Percentiles rank a stretch among this genome's conserved stretches.
phyloP scores from a whole-genome alignment of 2,888 invertebrate species.

The Clepsis dumicolana region DNA sequence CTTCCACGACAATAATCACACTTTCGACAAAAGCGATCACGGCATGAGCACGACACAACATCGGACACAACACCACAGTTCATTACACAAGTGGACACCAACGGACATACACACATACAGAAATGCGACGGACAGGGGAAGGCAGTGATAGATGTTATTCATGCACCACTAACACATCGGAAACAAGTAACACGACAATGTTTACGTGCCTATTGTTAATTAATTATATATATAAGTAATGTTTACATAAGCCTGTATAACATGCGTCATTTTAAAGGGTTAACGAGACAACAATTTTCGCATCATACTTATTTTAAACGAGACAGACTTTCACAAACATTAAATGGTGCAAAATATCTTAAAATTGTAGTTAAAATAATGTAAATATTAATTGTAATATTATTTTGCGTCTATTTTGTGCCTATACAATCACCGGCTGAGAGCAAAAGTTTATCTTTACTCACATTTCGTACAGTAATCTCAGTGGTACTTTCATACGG shows the following conservation, averaged over 20 bases:
- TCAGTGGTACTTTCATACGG: background rate
- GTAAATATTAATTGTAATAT: conserved; percentile 5
- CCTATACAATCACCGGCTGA: conserved; percentile 2
- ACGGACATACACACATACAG: conserved; percentile 55
- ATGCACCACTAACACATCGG: conserved; percentile 79
- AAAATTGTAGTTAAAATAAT: conserved; percentile 1
- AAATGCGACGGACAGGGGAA: conserved; percentile 51
- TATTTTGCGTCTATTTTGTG: background rate
- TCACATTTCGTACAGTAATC: background rate
- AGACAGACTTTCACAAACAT: conserved; percentile 29
- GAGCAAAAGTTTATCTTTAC: background rate
- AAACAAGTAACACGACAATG: conserved; percentile 45
- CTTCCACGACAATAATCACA: conserved; percentile 41
- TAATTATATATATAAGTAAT: conserved; percentile 41
- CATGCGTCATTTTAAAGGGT: background rate
- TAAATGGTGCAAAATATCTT: conserved; percentile 25
- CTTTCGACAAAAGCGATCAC: conserved; percentile 77
- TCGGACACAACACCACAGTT: conserved; percentile 80
- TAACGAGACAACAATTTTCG: background rate
- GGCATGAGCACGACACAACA: conserved; percentile 57
- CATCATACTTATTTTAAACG: conserved; percentile 9
- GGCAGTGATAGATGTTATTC: conserved; percentile 84
- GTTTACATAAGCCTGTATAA: conserved; percentile 17
- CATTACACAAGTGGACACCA: conserved; percentile 57
- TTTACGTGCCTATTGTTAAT: conserved; percentile 46